phyloP scores from a whole-genome alignment of 2,113 vertebrate species.

The Desmodus rotundus region DNA sequence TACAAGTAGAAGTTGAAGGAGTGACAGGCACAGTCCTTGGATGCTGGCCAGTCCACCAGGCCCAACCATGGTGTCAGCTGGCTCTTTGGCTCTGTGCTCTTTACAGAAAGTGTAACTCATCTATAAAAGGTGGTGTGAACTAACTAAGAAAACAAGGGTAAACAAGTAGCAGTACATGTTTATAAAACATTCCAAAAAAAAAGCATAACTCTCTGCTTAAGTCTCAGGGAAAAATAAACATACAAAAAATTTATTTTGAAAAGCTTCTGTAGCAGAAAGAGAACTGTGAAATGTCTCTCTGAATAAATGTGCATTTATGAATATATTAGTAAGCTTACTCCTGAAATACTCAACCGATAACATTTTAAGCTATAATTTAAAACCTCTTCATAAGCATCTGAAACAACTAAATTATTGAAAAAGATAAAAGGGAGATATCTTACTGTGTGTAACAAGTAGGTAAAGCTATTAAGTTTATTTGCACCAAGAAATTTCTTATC shows the following conservation, averaged over 20 bases:
- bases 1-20: not conserved
- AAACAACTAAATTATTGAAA: not conserved
- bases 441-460: not conserved
- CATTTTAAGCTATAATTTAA: not conserved
- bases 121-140: not conserved
- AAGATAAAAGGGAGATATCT: not conserved
- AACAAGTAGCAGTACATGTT: not conserved
- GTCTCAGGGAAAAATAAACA: not conserved
- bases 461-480: not conserved
- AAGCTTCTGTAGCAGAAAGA: not conserved
- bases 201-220: not conserved
- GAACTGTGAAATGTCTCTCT: not conserved
- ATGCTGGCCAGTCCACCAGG: not conserved
- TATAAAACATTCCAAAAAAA: not conserved
- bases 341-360: not conserved
- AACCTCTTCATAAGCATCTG: not conserved
- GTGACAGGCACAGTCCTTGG: not conserved
- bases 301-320: not conserved
- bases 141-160: not conserved
- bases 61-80: not conserved
- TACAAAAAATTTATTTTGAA: not conserved
- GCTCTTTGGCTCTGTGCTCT: not conserved
- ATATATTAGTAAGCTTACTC: not conserved
- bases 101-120: not conserved
- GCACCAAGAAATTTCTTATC: not conserved